Evolutionary conservation across 2,113 vertebrate species (phyloP), one percentile per base, ranked within the genome.

Genomic region (Apistogramma diplotaenia): DNA sequence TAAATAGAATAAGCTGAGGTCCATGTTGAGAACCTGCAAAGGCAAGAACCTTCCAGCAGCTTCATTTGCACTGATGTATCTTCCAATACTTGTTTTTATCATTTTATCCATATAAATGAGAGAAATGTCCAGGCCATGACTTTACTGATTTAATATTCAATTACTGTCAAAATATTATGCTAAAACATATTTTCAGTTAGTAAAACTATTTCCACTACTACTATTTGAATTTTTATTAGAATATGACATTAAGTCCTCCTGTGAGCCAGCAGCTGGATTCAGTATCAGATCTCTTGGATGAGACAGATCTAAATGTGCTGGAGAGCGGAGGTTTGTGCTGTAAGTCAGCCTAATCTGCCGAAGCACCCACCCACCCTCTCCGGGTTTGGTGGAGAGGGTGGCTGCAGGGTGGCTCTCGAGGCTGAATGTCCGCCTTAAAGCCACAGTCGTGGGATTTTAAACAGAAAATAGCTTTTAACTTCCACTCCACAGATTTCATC

Each of bases 311-410:
- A 29, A 62, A 53, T 27, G 62, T 76, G 51, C 53, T 35, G 40
- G 49, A 21, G 57, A 40, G 51, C 43, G 51, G 29, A 31, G 60
- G 40, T 16, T 15, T 55, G 79, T 23, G 79, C 37, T 46, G 5
- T 16, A 46, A 82, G 71, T 70, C 80, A 59, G 74, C 9, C 7
- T 65, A 10, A 89, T 84, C 70, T 76, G 61, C 58, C 27, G 21
- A 49, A 73, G 73, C n/a, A 62, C 19, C 55, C 74, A 16, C 75
- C 27, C 49, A 72, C 18, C 21, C 79, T 82, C 56, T 80, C n/a
- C n/a, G n/a, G n/a, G n/a, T n/a, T n/a, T n/a, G n/a, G n/a, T n/a
- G n/a, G n/a, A n/a, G n/a, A n/a, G n/a, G n/a, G n/a, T n/a, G n/a
- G n/a, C n/a, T n/a, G n/a, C n/a, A n/a, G n/a, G n/a, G n/a, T n/a